A percentile compares a stretch with the other conserved stretches of the same genome.
Conservation (phyloP, 2,113 vertebrate genomes). For the Morone chrysops region DNA sequence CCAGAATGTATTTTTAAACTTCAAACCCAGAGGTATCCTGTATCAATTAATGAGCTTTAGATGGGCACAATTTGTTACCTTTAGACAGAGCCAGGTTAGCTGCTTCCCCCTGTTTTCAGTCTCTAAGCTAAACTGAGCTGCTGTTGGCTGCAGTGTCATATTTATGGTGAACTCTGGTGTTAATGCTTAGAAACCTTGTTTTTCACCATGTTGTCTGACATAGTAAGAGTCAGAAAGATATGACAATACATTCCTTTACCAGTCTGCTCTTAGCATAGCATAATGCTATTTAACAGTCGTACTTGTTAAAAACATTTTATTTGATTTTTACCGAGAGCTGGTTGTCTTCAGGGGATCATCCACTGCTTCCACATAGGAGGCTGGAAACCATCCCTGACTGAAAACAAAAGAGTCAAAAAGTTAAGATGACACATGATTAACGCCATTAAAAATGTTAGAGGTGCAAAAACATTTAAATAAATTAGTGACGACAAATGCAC, state of each 20-base stretch:
- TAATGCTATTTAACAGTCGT: background rate
- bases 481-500: background rate
- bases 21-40: background rate
- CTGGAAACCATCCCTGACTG: slow-evolving; percentile 86
- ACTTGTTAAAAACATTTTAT: background rate
- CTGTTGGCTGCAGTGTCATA: background rate
- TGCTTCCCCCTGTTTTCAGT: background rate
- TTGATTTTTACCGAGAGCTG: slow-evolving; percentile 65
- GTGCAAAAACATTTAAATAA: background rate
- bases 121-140: background rate
- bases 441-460: background rate
- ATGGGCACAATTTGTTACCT: background rate
- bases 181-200: background rate
- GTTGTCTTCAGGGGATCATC: slow-evolving; percentile 51
- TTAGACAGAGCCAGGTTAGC: background rate
- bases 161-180: background rate
- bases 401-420: background rate
- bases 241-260: background rate
- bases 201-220: background rate
- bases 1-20: no score
- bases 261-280: background rate
- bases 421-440: background rate
- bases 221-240: background rate
- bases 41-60: background rate
- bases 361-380: slow-evolving; percentile 70